phyloP scores from a whole-genome alignment of 2,113 vertebrate species.

The Phrynosoma platyrhinos region DNA sequence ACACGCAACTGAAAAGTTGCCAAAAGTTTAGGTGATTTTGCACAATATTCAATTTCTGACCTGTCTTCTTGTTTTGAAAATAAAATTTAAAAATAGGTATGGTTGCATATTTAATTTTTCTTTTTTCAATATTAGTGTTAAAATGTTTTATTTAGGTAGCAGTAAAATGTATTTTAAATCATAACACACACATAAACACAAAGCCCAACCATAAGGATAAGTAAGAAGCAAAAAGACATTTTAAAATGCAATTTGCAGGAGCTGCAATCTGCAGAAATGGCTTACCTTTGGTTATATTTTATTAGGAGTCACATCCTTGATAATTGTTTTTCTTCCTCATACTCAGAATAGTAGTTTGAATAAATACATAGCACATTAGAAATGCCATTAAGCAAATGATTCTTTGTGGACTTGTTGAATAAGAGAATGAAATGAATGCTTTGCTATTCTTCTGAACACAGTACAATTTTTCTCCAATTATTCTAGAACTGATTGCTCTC shows the following conservation, averaged over 20 bases:
- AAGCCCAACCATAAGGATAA: background rate
- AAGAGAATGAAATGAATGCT: conserved; percentile 73
- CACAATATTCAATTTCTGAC: background rate
- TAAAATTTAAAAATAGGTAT: background rate
- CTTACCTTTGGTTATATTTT: conserved; percentile 67
- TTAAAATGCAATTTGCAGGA: conserved; percentile 19
- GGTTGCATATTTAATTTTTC: conserved; percentile 22
- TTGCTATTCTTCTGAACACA: conserved; percentile 69
- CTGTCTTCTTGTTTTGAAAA: background rate
- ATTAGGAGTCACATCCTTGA: conserved; percentile 64
- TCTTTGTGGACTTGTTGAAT: conserved; percentile 59
- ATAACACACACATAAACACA: too few species aligned
- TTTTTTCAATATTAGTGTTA: background rate
- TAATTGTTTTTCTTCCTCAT: conserved; percentile 76
- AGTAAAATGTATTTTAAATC: background rate
- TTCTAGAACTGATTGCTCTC: conserved; percentile 78
- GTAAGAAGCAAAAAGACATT: conserved; percentile 2
- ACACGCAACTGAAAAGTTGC: too few species aligned
- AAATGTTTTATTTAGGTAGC: conserved; percentile 15
- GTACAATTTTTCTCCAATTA: conserved; percentile 76
- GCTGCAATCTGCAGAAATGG: background rate
- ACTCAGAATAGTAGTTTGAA: conserved; percentile 69
- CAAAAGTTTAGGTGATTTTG: background rate
- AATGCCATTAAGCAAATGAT: conserved; percentile 77
- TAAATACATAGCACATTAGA: conserved; percentile 75